Base-by-base conservation (phyloP, 1,140 invertebrate species). In the Lutraria rhynchaena region DNA sequence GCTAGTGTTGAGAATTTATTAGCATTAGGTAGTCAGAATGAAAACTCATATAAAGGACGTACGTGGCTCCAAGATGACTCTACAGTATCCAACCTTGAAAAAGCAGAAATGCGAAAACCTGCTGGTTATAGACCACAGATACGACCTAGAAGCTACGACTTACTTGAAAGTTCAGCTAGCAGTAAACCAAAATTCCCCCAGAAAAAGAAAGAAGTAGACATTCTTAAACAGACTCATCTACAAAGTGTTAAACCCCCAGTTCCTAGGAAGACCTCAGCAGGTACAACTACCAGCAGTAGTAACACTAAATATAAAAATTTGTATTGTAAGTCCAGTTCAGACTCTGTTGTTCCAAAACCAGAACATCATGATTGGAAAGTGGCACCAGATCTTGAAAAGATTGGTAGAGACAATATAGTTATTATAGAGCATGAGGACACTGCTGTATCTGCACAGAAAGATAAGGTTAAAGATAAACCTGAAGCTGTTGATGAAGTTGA, bases 1-100 rank as follows among this genome's bases (percentile, higher is more conserved):
- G 86, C 86, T 41, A 92, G 91, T 84, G 73, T 91, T 11, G 90
- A 92, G 61, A 89, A 89, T 85, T 65, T 92, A 17, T 41, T 89
- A 17, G 74, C 13, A 49, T 7, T 76, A 4, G 58, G 53, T 60
- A 61, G 41, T 57, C 5, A 33, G 13, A 74, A 51, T 31, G 37
- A 33, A 35, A 35, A 41, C 37, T 9, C 22, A 29, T 65, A 22
- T 44, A 67, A 69, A 49, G 24, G 33, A 63, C 22, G 22, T 29
- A 49, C 11, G 19, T 67, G 63, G 63, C 41, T 27, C 9, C 75
- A 58, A 41, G 73, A 75, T 69, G 71, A 60, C 46, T 49, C 51
- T 44, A 31, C n/a, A 37, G 60, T 71, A 9, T 15, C 55, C 19
- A 3, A 11, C 41, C 37, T 17, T 0, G 27, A 24, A 13, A 46